Base-by-base conservation (phyloP, 2,113 vertebrate genomes). In the Cyprinodon tularosa region DNA sequence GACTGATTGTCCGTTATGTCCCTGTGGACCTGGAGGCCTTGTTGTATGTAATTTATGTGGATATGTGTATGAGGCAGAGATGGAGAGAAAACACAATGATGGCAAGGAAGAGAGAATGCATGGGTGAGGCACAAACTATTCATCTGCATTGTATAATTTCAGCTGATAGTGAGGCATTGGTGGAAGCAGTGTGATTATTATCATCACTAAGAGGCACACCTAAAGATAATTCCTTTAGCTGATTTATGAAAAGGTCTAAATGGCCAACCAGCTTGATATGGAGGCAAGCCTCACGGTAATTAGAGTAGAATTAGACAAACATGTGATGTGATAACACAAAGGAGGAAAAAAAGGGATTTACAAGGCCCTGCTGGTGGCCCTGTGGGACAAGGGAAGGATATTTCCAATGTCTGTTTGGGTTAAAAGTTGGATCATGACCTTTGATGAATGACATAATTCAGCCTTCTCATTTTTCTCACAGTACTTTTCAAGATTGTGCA, bases 141-240 rank as follows among this genome's bases (percentile, higher is more conserved):
- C 88, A 81, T 82, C 72, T 67, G 69, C 81, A 85, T 89, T 90
- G 84, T 88, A 81, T 83, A 86, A 93, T 89, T 89, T 85, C 70
- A 71, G 82, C 68, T 81, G 74, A 81, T 82, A 82, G 62, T 82
- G 82, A 79, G 84, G 77, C 80, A 66, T 75, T 45, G 63, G 85
- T 84, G 88, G 82, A 70, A 77, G 85, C 66, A 57, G 74, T 68
- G 81, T 83, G 83, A 90, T 88, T 84, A 80, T 88, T 77, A 90
- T 90, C 88, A 88, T 83, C 79, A 87, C 90, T 87, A 63, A 50
- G 69, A 90, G 91, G 88, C 83, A 81, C 78, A 90, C 89, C 92
- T 66, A 78, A 86, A 90, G 90, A 87, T 86, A 80, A 84, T 86
- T 84, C 90, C 90, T 86, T 88, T 83, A 88, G 84, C 37, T 81